phyloP scores from a whole-genome alignment of 2,888 invertebrate species.

The Lithophane socia region DNA sequence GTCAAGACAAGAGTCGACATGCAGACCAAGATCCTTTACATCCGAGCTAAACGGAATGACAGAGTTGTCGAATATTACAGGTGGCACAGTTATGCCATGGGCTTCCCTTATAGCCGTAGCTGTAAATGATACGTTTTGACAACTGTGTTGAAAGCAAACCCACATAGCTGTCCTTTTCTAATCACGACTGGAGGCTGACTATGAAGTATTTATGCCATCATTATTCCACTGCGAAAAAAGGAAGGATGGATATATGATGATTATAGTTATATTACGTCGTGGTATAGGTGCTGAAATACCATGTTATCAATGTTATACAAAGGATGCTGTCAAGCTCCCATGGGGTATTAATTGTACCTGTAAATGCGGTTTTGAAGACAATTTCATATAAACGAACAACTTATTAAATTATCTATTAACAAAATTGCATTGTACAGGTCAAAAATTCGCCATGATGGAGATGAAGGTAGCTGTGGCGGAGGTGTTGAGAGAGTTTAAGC shows the following conservation, averaged over 20 bases:
- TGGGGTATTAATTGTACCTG: neutral
- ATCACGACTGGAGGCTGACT: neutral
- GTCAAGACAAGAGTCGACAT: neutral
- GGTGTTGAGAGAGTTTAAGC: constrained; percentile 85
- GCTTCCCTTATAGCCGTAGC: too few species aligned
- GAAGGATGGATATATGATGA: too few species aligned
- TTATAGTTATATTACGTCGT: too few species aligned
- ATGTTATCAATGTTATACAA: neutral
- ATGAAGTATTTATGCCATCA: too few species aligned
- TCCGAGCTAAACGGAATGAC: neutral
- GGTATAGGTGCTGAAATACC: neutral
- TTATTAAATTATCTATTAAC: neutral
- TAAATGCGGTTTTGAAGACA: neutral
- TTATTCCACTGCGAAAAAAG: too few species aligned
- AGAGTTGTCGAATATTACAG: neutral
- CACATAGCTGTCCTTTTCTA: too few species aligned
- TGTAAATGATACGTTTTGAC: constrained; percentile 2
- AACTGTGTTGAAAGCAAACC: constrained; percentile 1
- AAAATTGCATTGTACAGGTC: constrained; percentile 82
- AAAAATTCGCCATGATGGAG: constrained; percentile 91
- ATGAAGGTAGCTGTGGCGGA: constrained; percentile 89
- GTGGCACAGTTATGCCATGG: neutral
- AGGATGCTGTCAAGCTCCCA: neutral
- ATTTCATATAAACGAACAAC: neutral
- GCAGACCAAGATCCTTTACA: neutral